These are phyloP conservation scores for Strigamia crassipes DNA, from an alignment of 2,888 invertebrate species.

Conservation along the genomic window DNA sequence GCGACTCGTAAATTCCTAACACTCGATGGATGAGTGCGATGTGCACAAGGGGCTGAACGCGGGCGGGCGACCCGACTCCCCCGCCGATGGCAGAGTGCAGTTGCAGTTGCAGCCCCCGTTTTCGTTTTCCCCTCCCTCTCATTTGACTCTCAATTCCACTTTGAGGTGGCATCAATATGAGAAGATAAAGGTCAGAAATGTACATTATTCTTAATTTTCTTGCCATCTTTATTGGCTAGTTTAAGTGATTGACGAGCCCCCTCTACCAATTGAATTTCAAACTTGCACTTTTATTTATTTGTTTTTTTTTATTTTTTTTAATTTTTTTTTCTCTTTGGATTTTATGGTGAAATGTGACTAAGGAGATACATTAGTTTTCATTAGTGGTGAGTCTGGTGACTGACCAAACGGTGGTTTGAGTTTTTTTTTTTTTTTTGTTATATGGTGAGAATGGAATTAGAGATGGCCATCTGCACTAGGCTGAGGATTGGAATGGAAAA, in stretches of 20 bases:
- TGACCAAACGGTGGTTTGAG: not conserved
- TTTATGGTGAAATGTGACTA: not conserved
- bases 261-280: not conserved
- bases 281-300: not conserved
- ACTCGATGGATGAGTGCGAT: constrained; percentile 19
- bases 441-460: not conserved
- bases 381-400: too few relatives aligned
- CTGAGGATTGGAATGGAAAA: too few relatives aligned
- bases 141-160: not conserved
- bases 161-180: constrained; percentile 12
- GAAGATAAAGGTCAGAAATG: constrained; percentile 29
- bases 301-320: not conserved
- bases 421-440: not conserved
- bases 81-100: not conserved
- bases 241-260: constrained; percentile 1
- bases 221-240: constrained; percentile 23
- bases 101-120: not conserved
- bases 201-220: constrained; percentile 33
- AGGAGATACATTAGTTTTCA: not conserved
- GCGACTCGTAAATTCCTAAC: constrained; percentile 22
- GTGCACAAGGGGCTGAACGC: not conserved
- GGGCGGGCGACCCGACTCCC: too few relatives aligned
- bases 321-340: not conserved
- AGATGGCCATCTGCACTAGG: not conserved
- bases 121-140: not conserved